Evolutionary conservation across 2,113 vertebrate genomes (phyloP), one percentile per base, ranked within the genome.

Genomic region (Rissa tridactyla): DNA sequence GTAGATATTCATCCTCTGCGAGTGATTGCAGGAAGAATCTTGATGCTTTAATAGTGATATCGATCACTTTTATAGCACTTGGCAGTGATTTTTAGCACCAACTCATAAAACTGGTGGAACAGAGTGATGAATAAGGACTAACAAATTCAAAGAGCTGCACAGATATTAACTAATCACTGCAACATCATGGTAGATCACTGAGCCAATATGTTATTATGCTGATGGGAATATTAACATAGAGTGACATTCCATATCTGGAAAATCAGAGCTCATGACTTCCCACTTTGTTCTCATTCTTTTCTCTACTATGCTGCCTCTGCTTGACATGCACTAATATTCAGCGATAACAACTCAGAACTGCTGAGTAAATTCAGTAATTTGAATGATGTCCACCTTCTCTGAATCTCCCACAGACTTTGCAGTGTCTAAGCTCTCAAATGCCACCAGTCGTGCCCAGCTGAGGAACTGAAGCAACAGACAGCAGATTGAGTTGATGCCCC

Each of bases 1-100:
- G 55, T 82, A 57, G 85, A 73, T 94, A 87, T 90, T 79, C 65
- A 79, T 92, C 73, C 40, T 90, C 26, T 79, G 38, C 86, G 95
- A 96, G 65, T 73, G 60, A 89, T 68, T 96, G 19, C 40, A 92
- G 85, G 91, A 91, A 72, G 75, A 82, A 71, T 94, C 66, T 77
- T 77, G 71, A 73, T 86, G 68, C 18, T 95, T 88, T 95, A 86
- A 90, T n/a, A 82, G 73, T 36, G 62, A 44, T 69, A 95, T 96
- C 1, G 2, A 94, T 94, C 95, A 94, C 34, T 87, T 94, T 92
- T 87, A 92, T 46, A 66, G 83, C 34, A 76, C 42, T 89, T 26
- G 1, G 46, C 88, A 76, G 38, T 73, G 83, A 70, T 85, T 95
- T 69, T 94, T 81, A 91, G 32, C 25, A 91, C n/a, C 58, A 85